Conservation (phyloP, 2,888 invertebrate species). For the Hybos culiciformis region DNA sequence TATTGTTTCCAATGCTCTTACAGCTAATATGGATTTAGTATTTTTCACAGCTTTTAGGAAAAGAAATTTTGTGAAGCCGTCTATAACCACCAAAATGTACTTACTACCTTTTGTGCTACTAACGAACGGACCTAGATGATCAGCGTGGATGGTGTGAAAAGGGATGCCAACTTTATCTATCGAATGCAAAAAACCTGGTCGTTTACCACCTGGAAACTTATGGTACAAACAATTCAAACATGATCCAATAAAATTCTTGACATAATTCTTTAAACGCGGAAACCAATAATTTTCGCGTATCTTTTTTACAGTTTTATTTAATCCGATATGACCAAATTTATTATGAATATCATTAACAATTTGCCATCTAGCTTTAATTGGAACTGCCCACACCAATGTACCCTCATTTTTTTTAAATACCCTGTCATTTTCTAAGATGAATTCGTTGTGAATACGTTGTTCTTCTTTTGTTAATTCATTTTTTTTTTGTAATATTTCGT, state of each 20-base stretch:
- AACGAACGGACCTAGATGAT: neutral
- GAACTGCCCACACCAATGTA: neutral
- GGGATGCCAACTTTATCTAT: slow-evolving; percentile 28
- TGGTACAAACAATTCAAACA: slow-evolving; percentile 24
- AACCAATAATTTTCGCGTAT: slow-evolving; percentile 20
- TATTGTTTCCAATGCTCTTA: neutral
- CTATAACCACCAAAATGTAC: neutral
- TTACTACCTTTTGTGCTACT: neutral
- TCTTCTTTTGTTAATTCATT: too few species aligned
- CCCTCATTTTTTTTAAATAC: neutral
- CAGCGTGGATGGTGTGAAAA: slow-evolving; percentile 7
- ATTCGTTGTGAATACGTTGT: too few species aligned
- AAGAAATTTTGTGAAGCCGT: neutral
- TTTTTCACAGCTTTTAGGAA: neutral
- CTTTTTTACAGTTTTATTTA: neutral
- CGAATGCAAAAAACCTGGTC: slow-evolving; percentile 27
- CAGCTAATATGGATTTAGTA: neutral
- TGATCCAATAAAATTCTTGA: slow-evolving; percentile 26
- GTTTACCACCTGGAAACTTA: slow-evolving; percentile 19
- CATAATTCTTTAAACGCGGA: slow-evolving; percentile 25
- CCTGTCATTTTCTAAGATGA: slow-evolving; percentile 10
- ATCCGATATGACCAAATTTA: neutral
- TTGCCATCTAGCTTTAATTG: neutral
- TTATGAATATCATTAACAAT: neutral
- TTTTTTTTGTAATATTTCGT: too few species aligned